Evolutionary conservation across 1,140 invertebrate genomes (phyloP).

Genomic region (Philotrypesis tridentata): DNA sequence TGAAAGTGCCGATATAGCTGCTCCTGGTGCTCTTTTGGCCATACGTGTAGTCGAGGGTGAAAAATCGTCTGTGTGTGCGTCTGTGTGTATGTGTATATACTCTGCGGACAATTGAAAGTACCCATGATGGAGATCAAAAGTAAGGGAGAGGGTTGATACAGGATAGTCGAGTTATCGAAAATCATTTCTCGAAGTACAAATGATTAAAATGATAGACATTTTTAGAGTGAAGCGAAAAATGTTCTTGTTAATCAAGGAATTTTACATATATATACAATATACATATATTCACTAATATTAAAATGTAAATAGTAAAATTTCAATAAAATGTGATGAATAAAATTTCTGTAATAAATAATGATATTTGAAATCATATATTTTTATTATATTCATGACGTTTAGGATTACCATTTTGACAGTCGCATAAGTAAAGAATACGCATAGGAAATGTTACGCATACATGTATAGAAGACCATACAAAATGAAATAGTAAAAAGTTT

Average conservation of each 20-base stretch:
- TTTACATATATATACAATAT: too few relatives aligned
- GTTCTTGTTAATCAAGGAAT: background rate
- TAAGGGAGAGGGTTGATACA: background rate
- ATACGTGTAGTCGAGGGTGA: background rate
- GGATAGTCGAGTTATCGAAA: background rate
- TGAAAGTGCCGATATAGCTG: background rate
- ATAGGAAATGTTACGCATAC: too few relatives aligned
- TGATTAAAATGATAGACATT: background rate
- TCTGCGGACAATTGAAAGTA: conserved; percentile 24
- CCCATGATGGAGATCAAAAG: conserved; percentile 28
- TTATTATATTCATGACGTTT: too few relatives aligned
- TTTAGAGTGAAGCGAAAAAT: too few relatives aligned
- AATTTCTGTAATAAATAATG: too few relatives aligned
- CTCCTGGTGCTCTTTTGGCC: conserved; percentile 18
- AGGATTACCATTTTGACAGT: too few relatives aligned
- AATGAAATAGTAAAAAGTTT: background rate
- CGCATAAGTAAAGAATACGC: too few relatives aligned
- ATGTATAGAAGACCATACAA: background rate
- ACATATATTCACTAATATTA: too few relatives aligned
- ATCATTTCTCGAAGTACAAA: background rate
- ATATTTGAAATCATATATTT: too few relatives aligned
- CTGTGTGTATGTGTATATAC: too few relatives aligned
- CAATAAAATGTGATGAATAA: too few relatives aligned
- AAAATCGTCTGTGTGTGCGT: background rate
- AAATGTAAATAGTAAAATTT: too few relatives aligned